A percentile compares a stretch with the other conserved stretches of the same genome.
These are phyloP conservation scores for Ptyas mucosa DNA, from an alignment of 2,113 vertebrate genomes.

Conservation along the genomic window DNA sequence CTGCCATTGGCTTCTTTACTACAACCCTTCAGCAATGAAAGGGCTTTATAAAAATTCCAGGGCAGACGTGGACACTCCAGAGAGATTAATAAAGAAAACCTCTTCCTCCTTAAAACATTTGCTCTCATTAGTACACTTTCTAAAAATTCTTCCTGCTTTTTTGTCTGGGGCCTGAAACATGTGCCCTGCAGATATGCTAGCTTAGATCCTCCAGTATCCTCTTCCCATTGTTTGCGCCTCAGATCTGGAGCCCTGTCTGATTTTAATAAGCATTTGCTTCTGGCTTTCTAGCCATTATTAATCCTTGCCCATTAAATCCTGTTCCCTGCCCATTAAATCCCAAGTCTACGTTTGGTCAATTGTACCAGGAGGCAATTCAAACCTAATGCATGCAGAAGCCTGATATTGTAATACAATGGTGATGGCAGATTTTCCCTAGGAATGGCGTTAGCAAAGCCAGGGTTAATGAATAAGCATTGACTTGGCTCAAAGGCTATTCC, in stretches of 20 bases:
- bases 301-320: background rate
- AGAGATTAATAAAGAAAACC: background rate
- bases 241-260: background rate
- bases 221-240: background rate
- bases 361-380: background rate
- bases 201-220: background rate
- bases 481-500: background rate
- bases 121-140: background rate
- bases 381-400: background rate
- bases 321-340: background rate
- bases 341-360: background rate
- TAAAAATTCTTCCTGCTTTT: background rate
- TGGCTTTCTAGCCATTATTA: background rate
- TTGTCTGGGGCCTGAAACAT: background rate
- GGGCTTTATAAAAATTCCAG: background rate
- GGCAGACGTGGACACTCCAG: background rate
- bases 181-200: background rate
- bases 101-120: background rate
- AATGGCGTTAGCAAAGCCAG: background rate
- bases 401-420: background rate
- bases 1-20: background rate
- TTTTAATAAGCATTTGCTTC: background rate
- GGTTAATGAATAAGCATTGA: background rate
- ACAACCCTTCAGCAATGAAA: background rate
- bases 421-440: background rate